These are phyloP conservation scores for Carpatolechia fugitivella DNA, from an alignment of 2,888 invertebrate genomes.

Conservation along the genomic window DNA sequence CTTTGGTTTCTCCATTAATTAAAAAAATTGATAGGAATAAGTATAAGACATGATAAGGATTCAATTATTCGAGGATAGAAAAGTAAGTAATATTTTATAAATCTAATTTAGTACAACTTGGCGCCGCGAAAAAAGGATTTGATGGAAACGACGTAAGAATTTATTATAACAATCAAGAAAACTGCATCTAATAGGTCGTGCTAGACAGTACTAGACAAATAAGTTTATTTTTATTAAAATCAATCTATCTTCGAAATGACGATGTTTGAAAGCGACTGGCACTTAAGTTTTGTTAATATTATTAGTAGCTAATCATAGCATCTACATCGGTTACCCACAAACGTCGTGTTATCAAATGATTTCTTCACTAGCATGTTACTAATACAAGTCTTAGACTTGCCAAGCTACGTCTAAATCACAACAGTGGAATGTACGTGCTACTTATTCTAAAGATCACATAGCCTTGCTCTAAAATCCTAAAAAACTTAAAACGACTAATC, in stretches of 20 bases:
- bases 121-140: too few relatives aligned
- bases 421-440: slow-evolving; percentile 71
- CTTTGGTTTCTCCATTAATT: slow-evolving; percentile 43
- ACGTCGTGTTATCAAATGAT: background rate
- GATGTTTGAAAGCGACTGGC: too few relatives aligned
- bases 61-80: slow-evolving; percentile 28
- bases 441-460: slow-evolving; percentile 73
- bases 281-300: too few relatives aligned
- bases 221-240: background rate
- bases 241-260: too few relatives aligned
- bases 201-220: too few relatives aligned
- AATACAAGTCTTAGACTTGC: slow-evolving; percentile 6
- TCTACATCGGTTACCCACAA: too few relatives aligned
- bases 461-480: slow-evolving; percentile 44
- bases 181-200: too few relatives aligned
- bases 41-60: slow-evolving; percentile 27
- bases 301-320: too few relatives aligned
- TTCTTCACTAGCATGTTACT: background rate
- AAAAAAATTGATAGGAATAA: slow-evolving; percentile 35
- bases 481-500: slow-evolving; percentile 31
- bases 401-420: slow-evolving; percentile 63
- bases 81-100: slow-evolving; percentile 20
- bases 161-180: too few relatives aligned
- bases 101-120: background rate
- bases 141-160: too few relatives aligned